Evolutionary conservation across 1,140 invertebrate species (phyloP), one percentile per base, ranked within the genome.

Genomic region (Drosophila grimshawi): DNA sequence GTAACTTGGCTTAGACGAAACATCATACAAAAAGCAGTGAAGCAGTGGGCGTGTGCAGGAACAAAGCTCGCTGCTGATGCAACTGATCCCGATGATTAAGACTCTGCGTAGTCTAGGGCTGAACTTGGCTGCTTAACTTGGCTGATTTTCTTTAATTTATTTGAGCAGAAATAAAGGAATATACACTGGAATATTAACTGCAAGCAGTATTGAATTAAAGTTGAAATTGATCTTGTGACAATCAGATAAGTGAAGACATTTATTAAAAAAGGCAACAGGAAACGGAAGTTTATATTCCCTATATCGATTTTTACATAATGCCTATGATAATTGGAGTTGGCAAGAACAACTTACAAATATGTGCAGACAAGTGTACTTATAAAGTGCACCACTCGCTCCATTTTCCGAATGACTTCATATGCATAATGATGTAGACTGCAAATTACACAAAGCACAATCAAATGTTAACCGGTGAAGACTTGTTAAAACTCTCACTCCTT

Each of bases 91-190:
- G 11, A 56, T 57, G 65, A 74, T 71, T 70, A 69, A 45, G 49
- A 5, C 49, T 37, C 53, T 29, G 55, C 7, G 48, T 57, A 64
- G 68, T 59, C 61, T n/a, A n/a, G 4, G 43, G 19, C 33, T 56
- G 3, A 29, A 49, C 39, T 76, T 46, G 66, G 60, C 45, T 60
- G 71, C 19, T 56, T 67, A 32, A n/a, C n/a, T n/a, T n/a, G n/a
- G n/a, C n/a, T n/a, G n/a, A n/a, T 71, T 60, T 60, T 67, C 61
- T 62, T 86, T 86, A 86, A 86, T 86, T 86, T 86, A 80, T 65
- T 63, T 62, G 53, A 62, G 64, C 75, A 48, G 56, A 66, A 65
- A 63, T 78, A 61, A 69, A 74, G 66, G 33, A 74, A 69, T 73
- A 67, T 29, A 45, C 61, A 65, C 60, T 7, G 2, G 49, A 6